Evolutionary conservation across 2,113 vertebrate genomes (phyloP), one percentile per base, ranked within the genome.

Genomic region (Embiotoca jacksoni): DNA sequence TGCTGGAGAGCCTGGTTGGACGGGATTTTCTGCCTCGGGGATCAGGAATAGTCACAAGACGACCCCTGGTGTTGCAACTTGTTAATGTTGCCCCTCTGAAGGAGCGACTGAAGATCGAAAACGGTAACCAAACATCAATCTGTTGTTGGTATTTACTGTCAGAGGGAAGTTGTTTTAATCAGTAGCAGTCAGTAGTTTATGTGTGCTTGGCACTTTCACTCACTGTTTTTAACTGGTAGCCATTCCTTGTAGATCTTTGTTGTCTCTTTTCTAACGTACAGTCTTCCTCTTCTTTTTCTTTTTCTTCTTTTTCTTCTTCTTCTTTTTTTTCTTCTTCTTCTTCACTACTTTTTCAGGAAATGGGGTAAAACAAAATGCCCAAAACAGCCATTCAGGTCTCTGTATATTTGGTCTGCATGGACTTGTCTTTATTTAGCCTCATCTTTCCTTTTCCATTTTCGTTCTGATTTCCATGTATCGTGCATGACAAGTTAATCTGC

Each of bases 21-120:
- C 89, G 92, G 32, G 94, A 96, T 69, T 96, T 96, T 80, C 84
- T 96, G 86, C 96, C 95, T 47, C 89, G 94, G 16, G 95, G 95
- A 50, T 94, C 94, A 41, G 95, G 95, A 84, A 92, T 96, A 81
- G 94, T 95, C 53, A 95, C 94, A 71, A 93, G 95, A 52, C 87
- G 94, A 68, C 95, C 95, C 14, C 92, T 96, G 33, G 92, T 96
- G 88, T 80, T 96, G 76, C 95, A 96, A 74, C 94, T 96, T 33
- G 81, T 95, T 55, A 92, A 94, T 44, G 90, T 96, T 1, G 83
- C 93, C 1, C 84, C 93, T 0, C 64, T 93, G 64, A 78, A 91
- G 58, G 93, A 95, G 52, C 88, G 94, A 57, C 85, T 80, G 13
- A 90, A 68, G 56, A 72, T 63, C 1, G 93, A 95, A 37, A 93